Evolutionary conservation across 2,888 invertebrate genomes (phyloP), one percentile per base, ranked within the genome.

Genomic region (Nebria salina): DNA sequence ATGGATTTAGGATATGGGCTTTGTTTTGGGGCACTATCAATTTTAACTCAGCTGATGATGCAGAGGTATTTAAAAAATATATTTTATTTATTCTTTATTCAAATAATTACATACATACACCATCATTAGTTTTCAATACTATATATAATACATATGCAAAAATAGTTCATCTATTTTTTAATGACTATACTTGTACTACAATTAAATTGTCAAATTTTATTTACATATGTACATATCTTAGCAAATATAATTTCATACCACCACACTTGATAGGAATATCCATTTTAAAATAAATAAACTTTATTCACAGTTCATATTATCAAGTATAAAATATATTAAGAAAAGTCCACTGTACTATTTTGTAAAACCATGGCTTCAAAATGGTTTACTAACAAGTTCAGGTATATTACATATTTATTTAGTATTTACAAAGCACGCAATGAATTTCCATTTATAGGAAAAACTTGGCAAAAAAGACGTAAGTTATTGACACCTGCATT

Each of bases 401-500:
- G 65, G 65, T 75, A 54, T 54, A 54, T 6, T 54, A 54, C 4
- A 7, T 13, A 54, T 13, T 54, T 34, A 34, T 34, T 34, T 34
- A 34, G 34, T 34, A 34, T 34, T 4, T 34, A 34, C 34, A 34
- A 54, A 54, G 7, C 11, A 2, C 6, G 54, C 11, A 43, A 13
- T n/a, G 1, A 26, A 73, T 73, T 41, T 73, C 41, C 9, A 15
- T n/a, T 73, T 41, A 41, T 15, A 73, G 73, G 73, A 41, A 1
- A 43, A 25, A 75, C 42, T 43, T 75, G 75, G 75, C 15, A 54
- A 5, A 43, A 75, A 20, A 75, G 75, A 64, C 54, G 75, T 20
- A 75, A 64, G 54, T 8, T 75, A 75, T 54, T 75, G 54, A 75
- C 75, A 75, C 64, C 75, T 11, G 65, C 54, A 11, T 75, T 75